Evolutionary conservation across 2,888 invertebrate species (phyloP).

Genomic region (Zaprionus obscuricornis): DNA sequence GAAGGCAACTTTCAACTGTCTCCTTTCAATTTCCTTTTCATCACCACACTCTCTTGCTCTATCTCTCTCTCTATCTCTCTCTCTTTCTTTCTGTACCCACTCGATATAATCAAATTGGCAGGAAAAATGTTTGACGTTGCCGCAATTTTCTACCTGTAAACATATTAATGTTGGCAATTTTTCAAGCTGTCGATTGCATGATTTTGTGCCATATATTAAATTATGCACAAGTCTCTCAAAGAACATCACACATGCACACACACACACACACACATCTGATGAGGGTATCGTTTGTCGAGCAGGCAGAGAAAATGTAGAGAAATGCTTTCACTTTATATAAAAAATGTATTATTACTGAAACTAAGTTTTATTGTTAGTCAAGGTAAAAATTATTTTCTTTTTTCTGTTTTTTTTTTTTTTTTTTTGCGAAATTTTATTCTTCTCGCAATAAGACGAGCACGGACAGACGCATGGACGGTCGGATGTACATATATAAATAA

Average conservation of each 20-base stretch:
- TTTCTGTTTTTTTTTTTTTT: too few relatives aligned
- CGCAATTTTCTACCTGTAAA: slow-evolving; percentile 49
- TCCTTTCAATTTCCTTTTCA: too few relatives aligned
- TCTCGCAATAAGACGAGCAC: too few relatives aligned
- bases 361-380: not conserved
- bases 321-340: slow-evolving; percentile 14
- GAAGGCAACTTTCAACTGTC: not conserved
- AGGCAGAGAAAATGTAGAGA: not conserved
- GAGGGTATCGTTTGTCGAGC: slow-evolving; percentile 18
- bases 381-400: too few relatives aligned
- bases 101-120: slow-evolving; percentile 60
- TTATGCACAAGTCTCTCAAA: slow-evolving; percentile 49
- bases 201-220: slow-evolving; percentile 54
- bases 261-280: too few relatives aligned
- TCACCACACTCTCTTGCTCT: too few relatives aligned
- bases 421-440: too few relatives aligned
- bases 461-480: too few relatives aligned
- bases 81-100: not conserved
- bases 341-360: slow-evolving; percentile 12
- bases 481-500: too few relatives aligned
- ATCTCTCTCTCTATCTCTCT: not conserved
- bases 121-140: slow-evolving; percentile 53
- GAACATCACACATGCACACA: not conserved
- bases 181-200: slow-evolving; percentile 69
- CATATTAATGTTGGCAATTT: slow-evolving; percentile 58